These are phyloP conservation scores for Scartelaos histophorus DNA, from an alignment of 2,113 vertebrate species.

Conservation along the genomic window DNA sequence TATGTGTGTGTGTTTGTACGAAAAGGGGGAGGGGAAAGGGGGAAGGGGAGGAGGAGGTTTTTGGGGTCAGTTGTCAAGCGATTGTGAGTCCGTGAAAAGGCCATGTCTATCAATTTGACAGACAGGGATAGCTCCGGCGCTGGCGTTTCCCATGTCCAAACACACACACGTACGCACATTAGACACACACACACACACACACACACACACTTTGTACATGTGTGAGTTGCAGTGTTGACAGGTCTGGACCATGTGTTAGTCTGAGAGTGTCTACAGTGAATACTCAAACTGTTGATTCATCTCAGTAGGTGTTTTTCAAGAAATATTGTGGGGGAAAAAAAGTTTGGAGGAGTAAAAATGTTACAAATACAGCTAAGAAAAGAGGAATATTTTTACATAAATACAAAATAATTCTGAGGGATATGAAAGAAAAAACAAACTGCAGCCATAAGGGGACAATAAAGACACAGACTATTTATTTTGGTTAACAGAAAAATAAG, in stretches of 20 bases:
- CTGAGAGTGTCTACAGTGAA: constrained; percentile 2
- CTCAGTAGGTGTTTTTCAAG: background rate
- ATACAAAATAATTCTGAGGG: background rate
- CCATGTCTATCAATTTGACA: constrained; percentile 72
- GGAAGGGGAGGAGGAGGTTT: background rate
- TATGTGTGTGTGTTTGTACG: constrained; percentile 32
- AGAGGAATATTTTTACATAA: background rate
- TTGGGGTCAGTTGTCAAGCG: constrained; percentile 66
- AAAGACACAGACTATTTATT: too few relatives aligned
- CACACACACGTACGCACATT: background rate
- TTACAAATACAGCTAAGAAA: background rate
- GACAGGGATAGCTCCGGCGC: constrained; percentile 49
- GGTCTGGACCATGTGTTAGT: constrained; percentile 23
- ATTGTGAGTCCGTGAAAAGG: constrained; percentile 76
- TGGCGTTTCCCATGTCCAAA: constrained; percentile 23
- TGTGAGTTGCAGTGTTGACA: constrained; percentile 22
- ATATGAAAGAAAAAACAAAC: background rate
- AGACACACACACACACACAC: constrained; percentile 8
- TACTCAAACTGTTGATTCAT: background rate
- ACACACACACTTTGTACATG: constrained; percentile 12
- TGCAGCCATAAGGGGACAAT: too few relatives aligned
- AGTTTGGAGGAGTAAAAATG: background rate
- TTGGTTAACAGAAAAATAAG: too few relatives aligned
- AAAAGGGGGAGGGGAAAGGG: constrained; percentile 4
- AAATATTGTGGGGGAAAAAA: background rate